Conservation (phyloP, 2,113 vertebrate genomes). For the Zosterops hypoxanthus region DNA sequence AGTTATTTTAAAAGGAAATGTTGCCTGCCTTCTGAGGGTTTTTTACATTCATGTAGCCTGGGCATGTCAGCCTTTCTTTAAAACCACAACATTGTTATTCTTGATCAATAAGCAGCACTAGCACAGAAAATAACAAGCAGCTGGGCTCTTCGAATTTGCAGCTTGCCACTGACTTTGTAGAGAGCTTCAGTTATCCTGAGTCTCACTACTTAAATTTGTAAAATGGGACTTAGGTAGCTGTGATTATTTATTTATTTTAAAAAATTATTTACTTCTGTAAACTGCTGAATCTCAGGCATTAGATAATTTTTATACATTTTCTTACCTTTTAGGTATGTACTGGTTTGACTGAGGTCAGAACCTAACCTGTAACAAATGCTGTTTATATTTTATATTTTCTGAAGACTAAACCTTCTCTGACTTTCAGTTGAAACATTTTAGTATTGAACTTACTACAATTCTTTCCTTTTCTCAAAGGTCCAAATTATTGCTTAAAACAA, state of each 20-base stretch:
- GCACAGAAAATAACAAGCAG: not conserved
- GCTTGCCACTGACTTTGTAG: not conserved
- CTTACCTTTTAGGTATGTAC: not conserved
- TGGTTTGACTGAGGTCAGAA: not conserved
- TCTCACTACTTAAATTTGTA: not conserved
- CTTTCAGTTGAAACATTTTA: not conserved
- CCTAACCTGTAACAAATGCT: not conserved
- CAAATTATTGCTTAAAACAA: not conserved
- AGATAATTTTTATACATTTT: not conserved
- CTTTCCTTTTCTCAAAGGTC: not conserved
- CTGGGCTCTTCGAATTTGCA: not conserved
- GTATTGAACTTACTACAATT: not conserved
- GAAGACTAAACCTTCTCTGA: not conserved
- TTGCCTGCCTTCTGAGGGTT: not conserved
- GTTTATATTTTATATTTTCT: not conserved
- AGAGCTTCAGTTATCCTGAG: not conserved
- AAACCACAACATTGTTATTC: not conserved
- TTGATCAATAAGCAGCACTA: not conserved
- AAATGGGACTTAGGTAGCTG: not conserved
- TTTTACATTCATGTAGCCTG: not conserved
- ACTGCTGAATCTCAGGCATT: not conserved
- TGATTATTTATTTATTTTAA: not conserved
- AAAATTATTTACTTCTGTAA: not conserved
- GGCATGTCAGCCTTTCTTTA: not conserved
- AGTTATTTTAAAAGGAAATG: constrained; percentile 9